Percentiles rank a stretch among this genome's conserved stretches.
Evolutionary conservation across 2,797 vertebrate species (phyloP).

Genomic region (Neostethus bicornis): DNA sequence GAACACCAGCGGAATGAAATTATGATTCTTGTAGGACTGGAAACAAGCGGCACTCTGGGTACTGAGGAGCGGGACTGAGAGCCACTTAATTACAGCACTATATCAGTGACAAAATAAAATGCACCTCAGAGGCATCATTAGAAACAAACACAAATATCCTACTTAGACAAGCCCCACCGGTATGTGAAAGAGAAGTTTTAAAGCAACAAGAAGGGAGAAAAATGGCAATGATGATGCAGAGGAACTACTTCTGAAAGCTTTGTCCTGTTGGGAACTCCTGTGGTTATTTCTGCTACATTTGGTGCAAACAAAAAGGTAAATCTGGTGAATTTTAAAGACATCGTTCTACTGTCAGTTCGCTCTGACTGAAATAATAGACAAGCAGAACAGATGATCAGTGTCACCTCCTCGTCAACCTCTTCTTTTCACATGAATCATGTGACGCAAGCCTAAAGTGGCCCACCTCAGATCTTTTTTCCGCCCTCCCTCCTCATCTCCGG

Average conservation of each 20-base stretch:
- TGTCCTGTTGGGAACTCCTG: constrained; percentile 66
- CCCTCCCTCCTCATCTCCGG: constrained; percentile 21
- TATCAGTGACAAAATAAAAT: constrained; percentile 61
- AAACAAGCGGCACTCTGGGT: constrained; percentile 58
- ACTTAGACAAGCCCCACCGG: constrained; percentile 25
- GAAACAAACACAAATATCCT: constrained; percentile 44
- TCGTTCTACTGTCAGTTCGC: constrained; percentile 73
- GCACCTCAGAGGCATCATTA: constrained; percentile 61
- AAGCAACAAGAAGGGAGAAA: constrained; percentile 50
- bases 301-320: constrained; percentile 79
- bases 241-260: constrained; percentile 63
- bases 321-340: constrained; percentile 68
- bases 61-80: constrained; percentile 60
- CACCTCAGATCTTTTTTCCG: constrained; percentile 21
- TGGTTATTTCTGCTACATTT: constrained; percentile 82
- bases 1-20: constrained; percentile 74
- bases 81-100: constrained; percentile 61
- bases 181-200: constrained; percentile 45
- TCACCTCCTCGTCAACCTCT: constrained; percentile 70
- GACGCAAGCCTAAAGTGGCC: constrained; percentile 67
- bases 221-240: constrained; percentile 47
- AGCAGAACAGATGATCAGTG: constrained; percentile 74
- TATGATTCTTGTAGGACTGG: constrained; percentile 55
- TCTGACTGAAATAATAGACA: constrained; percentile 78
- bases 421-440: constrained; percentile 69